Base-by-base conservation (phyloP, 1,140 invertebrate species). In the Thalassaphorura encarpata region DNA sequence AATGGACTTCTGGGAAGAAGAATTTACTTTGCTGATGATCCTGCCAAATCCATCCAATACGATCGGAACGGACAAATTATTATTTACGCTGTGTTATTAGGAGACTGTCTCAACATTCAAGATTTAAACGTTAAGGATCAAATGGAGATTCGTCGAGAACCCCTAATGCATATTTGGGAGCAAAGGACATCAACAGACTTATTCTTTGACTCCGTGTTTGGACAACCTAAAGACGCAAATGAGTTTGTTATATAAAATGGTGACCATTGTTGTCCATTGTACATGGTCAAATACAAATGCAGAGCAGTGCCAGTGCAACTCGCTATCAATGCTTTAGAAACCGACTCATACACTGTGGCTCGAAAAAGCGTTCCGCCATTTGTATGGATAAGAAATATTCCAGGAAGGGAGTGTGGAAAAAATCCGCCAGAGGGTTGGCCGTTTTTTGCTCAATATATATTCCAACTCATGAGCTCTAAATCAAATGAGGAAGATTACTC, bases 21-120 rank as follows among this genome's bases (percentile, higher is more conserved):
- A 23, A 48, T 48, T 23, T 48, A 48, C 27, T 48, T 48, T 27
- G 46, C 46, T 4, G 46, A 48, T 23, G 27, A 48, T 48, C 46
- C 46, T 8, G 16, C 15, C 5, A 48, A 48, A 18, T 13, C 46
- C 4, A 27, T 48, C 6, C 5, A 48, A 11, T 48, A 48, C 27
- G 46, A 48, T 23, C 6, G 11, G 27, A 48, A 24, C 26, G 11
- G 26, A 8, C 15, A 13, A 13, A 6, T 48, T 6, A 16, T 48
- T 8, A 8, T 48, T 23, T 48, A 23, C 26, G 46, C 5, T 23
- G 46, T 48, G 15, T 27, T 48, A 13, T 18, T 48, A 4, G 46
- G 46, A 26, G 46, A 48, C 27, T 48, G 46, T 26, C 18, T 48
- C 16, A 27, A 24, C 46, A 19, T 26, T 6, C 6, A 21, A 8